Conservation (phyloP, 2,888 invertebrate genomes). For the Antitype chi region DNA sequence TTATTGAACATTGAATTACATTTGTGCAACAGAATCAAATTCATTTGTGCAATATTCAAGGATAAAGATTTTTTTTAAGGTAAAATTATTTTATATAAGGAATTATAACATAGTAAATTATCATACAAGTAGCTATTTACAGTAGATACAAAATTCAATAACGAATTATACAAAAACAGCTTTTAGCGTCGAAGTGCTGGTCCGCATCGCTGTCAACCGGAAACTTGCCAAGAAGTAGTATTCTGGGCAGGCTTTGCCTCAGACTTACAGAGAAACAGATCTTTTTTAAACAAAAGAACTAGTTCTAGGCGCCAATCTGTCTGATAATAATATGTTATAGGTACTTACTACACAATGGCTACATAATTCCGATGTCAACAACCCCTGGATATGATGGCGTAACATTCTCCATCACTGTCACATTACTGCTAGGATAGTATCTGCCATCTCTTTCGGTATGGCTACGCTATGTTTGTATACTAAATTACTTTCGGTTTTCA, state of each 20-base stretch:
- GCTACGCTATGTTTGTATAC: constrained; percentile 11
- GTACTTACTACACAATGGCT: constrained; percentile 9
- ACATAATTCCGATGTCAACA: constrained; percentile 23
- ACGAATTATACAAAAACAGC: not conserved
- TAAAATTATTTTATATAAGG: not conserved
- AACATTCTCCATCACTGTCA: constrained; percentile 5
- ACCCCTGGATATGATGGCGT: constrained; percentile 18
- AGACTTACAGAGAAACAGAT: not conserved
- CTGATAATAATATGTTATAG: constrained; percentile 16
- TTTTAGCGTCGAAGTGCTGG: not conserved
- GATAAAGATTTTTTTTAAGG: too few relatives aligned
- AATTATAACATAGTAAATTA: not conserved
- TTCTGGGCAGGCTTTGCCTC: not conserved
- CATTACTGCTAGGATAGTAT: not conserved
- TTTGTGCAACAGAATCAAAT: too few relatives aligned
- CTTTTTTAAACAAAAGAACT: not conserved
- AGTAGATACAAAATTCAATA: too few relatives aligned
- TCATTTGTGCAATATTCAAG: not conserved
- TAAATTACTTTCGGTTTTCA: constrained; percentile 26
- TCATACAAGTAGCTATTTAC: too few relatives aligned
- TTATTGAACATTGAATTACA: too few relatives aligned
- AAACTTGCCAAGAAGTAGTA: not conserved
- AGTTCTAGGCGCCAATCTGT: constrained; percentile 29
- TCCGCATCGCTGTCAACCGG: not conserved
- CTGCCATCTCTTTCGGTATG: not conserved